Evolutionary conservation across 2,888 invertebrate species (phyloP).

Genomic region (Zaprionus bogoriensis): DNA sequence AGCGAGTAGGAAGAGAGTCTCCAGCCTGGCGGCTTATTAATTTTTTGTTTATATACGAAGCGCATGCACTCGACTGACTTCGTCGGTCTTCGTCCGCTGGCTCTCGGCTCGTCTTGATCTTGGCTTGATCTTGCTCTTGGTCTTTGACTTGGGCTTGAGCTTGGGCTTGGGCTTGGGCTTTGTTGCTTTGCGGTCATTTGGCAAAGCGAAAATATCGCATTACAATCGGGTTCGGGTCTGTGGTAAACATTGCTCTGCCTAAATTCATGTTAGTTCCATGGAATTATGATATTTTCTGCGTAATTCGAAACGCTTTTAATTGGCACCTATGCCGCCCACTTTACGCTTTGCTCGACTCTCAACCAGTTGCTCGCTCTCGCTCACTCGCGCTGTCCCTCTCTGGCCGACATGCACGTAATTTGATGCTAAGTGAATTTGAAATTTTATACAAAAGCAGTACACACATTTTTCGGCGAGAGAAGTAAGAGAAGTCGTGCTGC

Average conservation of each 20-base stretch:
- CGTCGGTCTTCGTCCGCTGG: constrained; percentile 29
- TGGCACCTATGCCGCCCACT: constrained; percentile 67
- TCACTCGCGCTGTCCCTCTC: constrained; percentile 1
- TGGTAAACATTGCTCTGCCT: constrained; percentile 51
- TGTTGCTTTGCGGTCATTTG: not conserved
- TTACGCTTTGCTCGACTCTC: constrained; percentile 14
- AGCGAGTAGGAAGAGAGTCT: constrained; percentile 21
- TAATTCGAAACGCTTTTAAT: constrained; percentile 75
- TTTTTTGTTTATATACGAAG: constrained; percentile 70
- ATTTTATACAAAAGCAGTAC: constrained; percentile 70
- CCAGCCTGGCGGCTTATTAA: constrained; percentile 50
- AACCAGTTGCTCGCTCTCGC: not conserved
- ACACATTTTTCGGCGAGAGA: constrained; percentile 33
- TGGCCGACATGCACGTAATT: constrained; percentile 68
- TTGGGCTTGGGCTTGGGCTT: not conserved
- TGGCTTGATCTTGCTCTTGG: not conserved
- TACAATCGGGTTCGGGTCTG: constrained; percentile 47
- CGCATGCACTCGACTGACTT: constrained; percentile 71
- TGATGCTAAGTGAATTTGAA: constrained; percentile 73
- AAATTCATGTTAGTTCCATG: constrained; percentile 71
- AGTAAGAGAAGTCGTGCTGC: constrained; percentile 5
- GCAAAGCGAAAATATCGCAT: constrained; percentile 61
- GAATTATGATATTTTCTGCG: constrained; percentile 76
- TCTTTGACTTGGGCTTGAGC: not conserved
- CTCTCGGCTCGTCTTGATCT: not conserved